Conservation (phyloP, 2,797 vertebrate genomes). For the Chloroceryle amazona region DNA sequence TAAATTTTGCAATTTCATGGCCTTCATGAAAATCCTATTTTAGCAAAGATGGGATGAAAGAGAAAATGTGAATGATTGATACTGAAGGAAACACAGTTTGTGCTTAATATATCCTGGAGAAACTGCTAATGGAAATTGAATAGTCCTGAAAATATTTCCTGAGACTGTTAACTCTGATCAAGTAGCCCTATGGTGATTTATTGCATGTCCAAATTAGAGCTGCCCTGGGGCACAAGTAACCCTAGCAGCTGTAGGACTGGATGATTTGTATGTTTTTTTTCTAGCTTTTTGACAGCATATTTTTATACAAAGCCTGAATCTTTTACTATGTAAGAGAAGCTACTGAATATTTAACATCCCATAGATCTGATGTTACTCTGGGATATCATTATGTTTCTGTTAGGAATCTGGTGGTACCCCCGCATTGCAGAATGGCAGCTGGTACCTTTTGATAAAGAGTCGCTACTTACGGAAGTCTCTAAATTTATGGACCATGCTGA, state of each 20-base stretch:
- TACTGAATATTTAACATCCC: slow-evolving; percentile 51
- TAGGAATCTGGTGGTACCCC: slow-evolving; percentile 17
- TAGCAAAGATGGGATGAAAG: slow-evolving; percentile 65
- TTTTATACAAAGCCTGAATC: slow-evolving; percentile 42
- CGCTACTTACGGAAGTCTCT: neutral
- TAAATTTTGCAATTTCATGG: slow-evolving; percentile 52
- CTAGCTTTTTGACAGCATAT: slow-evolving; percentile 48
- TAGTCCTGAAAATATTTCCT: slow-evolving; percentile 70
- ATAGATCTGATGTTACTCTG: neutral
- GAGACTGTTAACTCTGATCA: slow-evolving; percentile 62
- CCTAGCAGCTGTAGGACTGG: slow-evolving; percentile 25
- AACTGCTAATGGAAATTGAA: slow-evolving; percentile 73
- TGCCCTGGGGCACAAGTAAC: slow-evolving; percentile 53
- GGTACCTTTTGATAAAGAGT: neutral
- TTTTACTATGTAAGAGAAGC: neutral
- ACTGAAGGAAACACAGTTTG: slow-evolving; percentile 57
- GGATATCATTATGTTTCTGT: neutral
- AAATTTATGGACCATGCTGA: neutral
- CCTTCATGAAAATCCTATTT: slow-evolving; percentile 67
- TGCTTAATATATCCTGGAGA: slow-evolving; percentile 65
- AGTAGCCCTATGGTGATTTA: slow-evolving; percentile 61
- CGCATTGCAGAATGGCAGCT: slow-evolving; percentile 3
- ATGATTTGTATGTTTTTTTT: slow-evolving; percentile 57
- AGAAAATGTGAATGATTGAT: slow-evolving; percentile 68
- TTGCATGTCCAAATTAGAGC: slow-evolving; percentile 63